These are phyloP conservation scores for Drosophila nr. fundita DNA, from an alignment of 2,888 invertebrate genomes.

Conservation along the genomic window DNA sequence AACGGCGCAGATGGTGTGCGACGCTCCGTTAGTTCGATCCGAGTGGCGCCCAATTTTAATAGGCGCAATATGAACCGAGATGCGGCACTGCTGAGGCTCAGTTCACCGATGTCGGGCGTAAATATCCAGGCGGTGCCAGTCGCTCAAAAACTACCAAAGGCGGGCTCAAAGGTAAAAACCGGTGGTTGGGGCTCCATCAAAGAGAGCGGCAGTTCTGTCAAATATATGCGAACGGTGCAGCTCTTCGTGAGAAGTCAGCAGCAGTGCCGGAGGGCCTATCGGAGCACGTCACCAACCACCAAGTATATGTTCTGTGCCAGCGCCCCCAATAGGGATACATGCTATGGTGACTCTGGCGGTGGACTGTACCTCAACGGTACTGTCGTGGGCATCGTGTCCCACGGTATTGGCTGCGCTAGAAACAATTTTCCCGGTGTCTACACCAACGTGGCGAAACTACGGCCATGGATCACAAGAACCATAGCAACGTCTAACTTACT, in stretches of 20 bases:
- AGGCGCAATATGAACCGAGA: constrained; percentile 55
- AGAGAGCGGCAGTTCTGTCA: constrained; percentile 45
- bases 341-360: constrained; percentile 81
- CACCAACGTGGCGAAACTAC: constrained; percentile 75
- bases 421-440: constrained; percentile 91
- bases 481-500: constrained; percentile 28
- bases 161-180: constrained; percentile 37
- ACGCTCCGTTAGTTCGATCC: constrained; percentile 22
- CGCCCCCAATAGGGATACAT: constrained; percentile 60
- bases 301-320: constrained; percentile 69
- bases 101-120: constrained; percentile 43
- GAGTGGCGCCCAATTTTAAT: constrained; percentile 29
- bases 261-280: constrained; percentile 29
- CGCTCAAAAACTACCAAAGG: not conserved
- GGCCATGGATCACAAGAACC: constrained; percentile 21
- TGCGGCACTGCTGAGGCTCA: constrained; percentile 55
- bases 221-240: constrained; percentile 24
- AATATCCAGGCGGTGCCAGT: constrained; percentile 36
- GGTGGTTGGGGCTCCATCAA: constrained; percentile 68
- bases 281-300: constrained; percentile 41
- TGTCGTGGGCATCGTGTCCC: constrained; percentile 89
- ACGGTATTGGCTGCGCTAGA: constrained; percentile 75
- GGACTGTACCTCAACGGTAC: constrained; percentile 47
- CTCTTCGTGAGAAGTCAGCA: constrained; percentile 21
- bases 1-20: constrained; percentile 47